These are phyloP conservation scores for Cinclus cinclus DNA, from an alignment of 2,113 vertebrate genomes.

Conservation along the genomic window DNA sequence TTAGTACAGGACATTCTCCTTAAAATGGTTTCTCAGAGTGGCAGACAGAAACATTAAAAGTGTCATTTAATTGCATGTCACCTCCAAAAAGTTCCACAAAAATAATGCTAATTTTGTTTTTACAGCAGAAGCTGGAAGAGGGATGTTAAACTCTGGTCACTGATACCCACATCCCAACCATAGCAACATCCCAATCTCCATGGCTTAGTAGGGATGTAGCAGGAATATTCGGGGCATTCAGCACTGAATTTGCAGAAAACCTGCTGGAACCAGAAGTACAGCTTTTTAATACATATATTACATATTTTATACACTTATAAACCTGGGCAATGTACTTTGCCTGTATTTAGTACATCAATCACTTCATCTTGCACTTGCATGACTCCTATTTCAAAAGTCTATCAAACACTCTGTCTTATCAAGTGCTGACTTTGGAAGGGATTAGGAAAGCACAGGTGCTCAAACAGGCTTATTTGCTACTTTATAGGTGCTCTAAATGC, in stretches of 20 bases:
- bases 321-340: neutral
- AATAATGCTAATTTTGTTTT: neutral
- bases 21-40: neutral
- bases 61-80: neutral
- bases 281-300: neutral
- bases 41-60: neutral
- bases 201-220: neutral
- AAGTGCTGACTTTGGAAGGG: neutral
- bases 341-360: neutral
- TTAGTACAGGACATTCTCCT: neutral
- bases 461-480: neutral
- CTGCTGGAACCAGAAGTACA: neutral
- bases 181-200: neutral
- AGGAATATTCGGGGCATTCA: neutral
- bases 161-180: too few relatives aligned
- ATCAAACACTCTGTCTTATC: neutral
- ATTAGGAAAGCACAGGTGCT: neutral
- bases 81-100: neutral
- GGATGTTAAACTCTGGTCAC: neutral
- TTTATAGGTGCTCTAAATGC: neutral
- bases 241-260: neutral
- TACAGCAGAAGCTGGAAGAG: neutral
- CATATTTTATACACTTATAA: neutral
- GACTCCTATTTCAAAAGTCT: neutral
- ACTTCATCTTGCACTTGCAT: neutral